These are phyloP conservation scores for Lycocorax pyrrhopterus DNA, from an alignment of 2,113 vertebrate species.

Conservation along the genomic window DNA sequence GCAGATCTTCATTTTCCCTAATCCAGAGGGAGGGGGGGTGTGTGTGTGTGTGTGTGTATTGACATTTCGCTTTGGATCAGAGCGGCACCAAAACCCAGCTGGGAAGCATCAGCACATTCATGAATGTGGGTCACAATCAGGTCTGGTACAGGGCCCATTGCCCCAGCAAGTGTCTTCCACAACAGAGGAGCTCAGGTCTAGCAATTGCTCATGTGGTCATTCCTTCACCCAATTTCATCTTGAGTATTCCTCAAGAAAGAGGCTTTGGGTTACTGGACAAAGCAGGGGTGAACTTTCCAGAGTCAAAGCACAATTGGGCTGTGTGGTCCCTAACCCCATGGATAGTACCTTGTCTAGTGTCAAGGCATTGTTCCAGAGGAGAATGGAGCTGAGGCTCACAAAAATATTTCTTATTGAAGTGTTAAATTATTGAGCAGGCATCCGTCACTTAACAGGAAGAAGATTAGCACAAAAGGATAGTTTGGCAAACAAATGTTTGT, in stretches of 20 bases:
- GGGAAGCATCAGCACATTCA: background rate
- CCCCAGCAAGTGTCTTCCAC: background rate
- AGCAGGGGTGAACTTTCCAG: background rate
- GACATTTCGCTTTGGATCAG: background rate
- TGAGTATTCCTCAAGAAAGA: background rate
- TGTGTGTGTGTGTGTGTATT: accelerated
- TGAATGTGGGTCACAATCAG: background rate
- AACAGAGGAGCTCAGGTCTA: background rate
- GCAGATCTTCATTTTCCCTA: background rate
- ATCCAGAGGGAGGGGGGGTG: background rate
- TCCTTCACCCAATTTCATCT: background rate
- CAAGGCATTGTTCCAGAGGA: background rate
- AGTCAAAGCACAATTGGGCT: accelerated
- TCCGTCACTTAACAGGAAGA: background rate
- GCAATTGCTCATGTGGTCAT: background rate
- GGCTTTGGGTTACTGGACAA: background rate
- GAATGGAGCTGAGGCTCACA: background rate
- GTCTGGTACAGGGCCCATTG: accelerated
- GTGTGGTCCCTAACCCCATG: accelerated
- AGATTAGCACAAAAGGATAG: background rate
- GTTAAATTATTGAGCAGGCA: background rate
- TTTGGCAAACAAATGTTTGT: background rate
- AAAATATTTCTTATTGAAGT: background rate
- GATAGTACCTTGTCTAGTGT: background rate
- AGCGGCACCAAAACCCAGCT: background rate